phyloP scores from a whole-genome alignment of 1,140 invertebrate species.

The Drosophila suzukii region DNA sequence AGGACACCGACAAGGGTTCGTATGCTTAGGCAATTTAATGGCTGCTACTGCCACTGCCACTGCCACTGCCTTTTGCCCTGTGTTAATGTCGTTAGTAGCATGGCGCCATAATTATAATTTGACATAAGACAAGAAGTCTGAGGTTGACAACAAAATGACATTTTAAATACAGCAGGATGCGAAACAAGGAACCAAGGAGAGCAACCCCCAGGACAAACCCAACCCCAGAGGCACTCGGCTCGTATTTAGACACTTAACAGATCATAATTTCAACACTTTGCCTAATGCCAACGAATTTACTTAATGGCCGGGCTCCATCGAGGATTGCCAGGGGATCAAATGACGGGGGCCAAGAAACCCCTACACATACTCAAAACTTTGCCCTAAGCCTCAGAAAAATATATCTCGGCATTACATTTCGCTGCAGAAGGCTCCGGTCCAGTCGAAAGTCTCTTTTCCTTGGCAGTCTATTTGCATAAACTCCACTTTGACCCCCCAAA shows the following conservation, averaged over 20 bases:
- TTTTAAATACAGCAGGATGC: conserved; percentile 70
- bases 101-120: conserved; percentile 84
- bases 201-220: background rate
- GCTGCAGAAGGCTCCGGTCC: background rate
- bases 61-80: conserved; percentile 8
- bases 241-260: conserved; percentile 81
- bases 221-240: background rate
- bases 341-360: background rate
- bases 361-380: conserved; percentile 16
- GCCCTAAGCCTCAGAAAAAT: conserved; percentile 9
- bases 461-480: conserved; percentile 33
- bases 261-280: conserved; percentile 81
- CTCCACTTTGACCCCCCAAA: conserved; percentile 23
- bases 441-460: conserved; percentile 2
- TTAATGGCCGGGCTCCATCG: conserved; percentile 31
- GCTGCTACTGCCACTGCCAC: conserved; percentile 25
- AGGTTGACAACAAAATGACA: conserved; percentile 84
- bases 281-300: conserved; percentile 56
- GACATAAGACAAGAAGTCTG: conserved; percentile 84
- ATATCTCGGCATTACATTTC: conserved; percentile 4
- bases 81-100: conserved; percentile 82
- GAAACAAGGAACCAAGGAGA: conserved; percentile 29
- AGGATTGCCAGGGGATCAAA: conserved; percentile 26
- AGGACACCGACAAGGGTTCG: conserved; percentile 57
- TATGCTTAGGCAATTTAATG: conserved; percentile 77